Evolutionary conservation across 2,888 invertebrate species (phyloP).

Genomic region (Schrankia costaestrigalis): DNA sequence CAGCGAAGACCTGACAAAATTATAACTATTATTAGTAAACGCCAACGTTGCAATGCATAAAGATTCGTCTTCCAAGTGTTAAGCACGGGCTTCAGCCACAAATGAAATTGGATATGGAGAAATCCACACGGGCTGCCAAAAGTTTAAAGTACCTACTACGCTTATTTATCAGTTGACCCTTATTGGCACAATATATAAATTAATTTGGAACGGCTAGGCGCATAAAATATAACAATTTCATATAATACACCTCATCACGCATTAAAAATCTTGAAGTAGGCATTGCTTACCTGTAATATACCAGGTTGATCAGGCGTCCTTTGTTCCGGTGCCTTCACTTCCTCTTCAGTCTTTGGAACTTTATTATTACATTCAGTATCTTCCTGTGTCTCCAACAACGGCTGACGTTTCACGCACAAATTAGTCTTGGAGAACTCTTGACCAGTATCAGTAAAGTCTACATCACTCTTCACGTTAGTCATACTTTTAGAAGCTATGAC

Average conservation of each 20-base stretch:
- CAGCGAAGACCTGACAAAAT: constrained; percentile 91
- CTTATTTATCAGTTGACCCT: no score
- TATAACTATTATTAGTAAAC: neutral
- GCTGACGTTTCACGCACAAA: constrained; percentile 72
- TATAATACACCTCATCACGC: no score
- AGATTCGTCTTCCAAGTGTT: no score
- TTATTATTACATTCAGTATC: constrained; percentile 75
- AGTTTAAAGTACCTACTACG: no score
- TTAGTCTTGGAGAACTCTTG: constrained; percentile 59
- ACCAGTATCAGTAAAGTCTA: constrained; percentile 67
- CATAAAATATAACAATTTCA: no score
- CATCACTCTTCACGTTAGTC: constrained; percentile 81
- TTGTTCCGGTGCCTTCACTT: constrained; percentile 54
- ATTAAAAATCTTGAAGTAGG: neutral
- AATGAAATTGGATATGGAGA: no score
- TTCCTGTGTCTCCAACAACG: constrained; percentile 67
- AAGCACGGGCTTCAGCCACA: no score
- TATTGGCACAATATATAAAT: no score
- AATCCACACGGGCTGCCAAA: no score
- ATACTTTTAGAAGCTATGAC: constrained; percentile 82
- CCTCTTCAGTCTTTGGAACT: constrained; percentile 73
- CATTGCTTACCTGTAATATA: constrained; percentile 81
- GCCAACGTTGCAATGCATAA: no score
- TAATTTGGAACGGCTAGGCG: no score
- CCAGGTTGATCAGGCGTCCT: constrained; percentile 74